Evolutionary conservation across 1,140 invertebrate species (phyloP).

Genomic region (Tyrophagus putrescentiae): DNA sequence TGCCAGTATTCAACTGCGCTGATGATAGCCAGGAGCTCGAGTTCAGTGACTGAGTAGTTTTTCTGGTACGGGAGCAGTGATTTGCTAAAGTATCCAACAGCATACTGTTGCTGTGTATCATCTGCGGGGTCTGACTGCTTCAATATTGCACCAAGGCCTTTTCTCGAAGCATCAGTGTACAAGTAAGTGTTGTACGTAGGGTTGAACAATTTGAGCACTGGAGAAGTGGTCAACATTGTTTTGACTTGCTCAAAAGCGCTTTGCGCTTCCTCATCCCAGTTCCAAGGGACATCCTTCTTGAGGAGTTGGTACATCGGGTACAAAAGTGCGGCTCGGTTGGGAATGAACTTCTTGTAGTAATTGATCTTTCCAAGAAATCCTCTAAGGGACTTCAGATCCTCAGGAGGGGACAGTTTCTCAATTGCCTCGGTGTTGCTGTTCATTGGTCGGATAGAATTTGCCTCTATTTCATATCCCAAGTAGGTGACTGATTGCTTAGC

Average conservation of each 20-base stretch:
- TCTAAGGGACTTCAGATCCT: neutral
- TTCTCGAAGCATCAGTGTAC: constrained; percentile 31
- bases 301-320: constrained; percentile 32
- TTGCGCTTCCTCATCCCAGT: constrained; percentile 30
- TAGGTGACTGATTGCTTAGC: constrained; percentile 11
- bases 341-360: constrained; percentile 31
- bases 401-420: neutral
- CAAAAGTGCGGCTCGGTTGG: constrained; percentile 28
- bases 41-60: constrained; percentile 41
- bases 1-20: constrained; percentile 39
- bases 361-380: constrained; percentile 27
- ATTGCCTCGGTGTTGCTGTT: constrained; percentile 17
- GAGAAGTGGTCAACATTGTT: neutral
- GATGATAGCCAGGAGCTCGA: constrained; percentile 39
- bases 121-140: constrained; percentile 33
- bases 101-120: constrained; percentile 34
- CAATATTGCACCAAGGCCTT: constrained; percentile 37
- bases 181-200: constrained; percentile 3
- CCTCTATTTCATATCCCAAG: constrained; percentile 20
- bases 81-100: constrained; percentile 36
- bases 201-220: constrained; percentile 14
- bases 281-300: constrained; percentile 32
- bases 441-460: constrained; percentile 15
- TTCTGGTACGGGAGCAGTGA: constrained; percentile 34
- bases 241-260: constrained; percentile 30